Conservation (phyloP, 1,140 invertebrate genomes). For the Trypoxylus dichotomus region DNA sequence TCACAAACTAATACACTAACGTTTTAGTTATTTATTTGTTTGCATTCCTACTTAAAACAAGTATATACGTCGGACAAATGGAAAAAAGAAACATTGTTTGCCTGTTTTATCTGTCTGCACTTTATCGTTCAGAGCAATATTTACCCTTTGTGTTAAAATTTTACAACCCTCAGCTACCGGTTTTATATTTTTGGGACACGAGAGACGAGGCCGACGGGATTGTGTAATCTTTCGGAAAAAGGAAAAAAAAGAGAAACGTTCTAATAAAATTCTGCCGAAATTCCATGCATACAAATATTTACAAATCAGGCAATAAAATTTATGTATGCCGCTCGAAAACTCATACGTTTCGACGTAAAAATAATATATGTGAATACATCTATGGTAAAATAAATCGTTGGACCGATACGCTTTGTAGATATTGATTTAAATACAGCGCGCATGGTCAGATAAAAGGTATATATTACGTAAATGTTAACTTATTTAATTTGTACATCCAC, state of each 20-base stretch:
- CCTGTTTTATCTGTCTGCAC: slow-evolving; percentile 2
- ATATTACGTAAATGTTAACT: not conserved
- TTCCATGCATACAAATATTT: slow-evolving; percentile 16
- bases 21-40: not conserved
- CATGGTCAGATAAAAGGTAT: not conserved
- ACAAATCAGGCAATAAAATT: slow-evolving; percentile 18
- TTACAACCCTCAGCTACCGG: slow-evolving; percentile 19
- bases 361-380: not conserved
- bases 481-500: too few relatives aligned
- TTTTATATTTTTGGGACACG: slow-evolving; percentile 20
- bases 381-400: not conserved
- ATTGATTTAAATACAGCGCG: not conserved
- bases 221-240: slow-evolving; percentile 20
- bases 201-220: not conserved
- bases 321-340: not conserved
- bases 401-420: not conserved
- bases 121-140: slow-evolving; percentile 5
- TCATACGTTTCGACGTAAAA: not conserved
- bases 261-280: slow-evolving; percentile 10
- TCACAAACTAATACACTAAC: too few relatives aligned
- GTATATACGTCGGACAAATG: not conserved
- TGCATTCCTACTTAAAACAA: not conserved
- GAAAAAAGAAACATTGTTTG: not conserved
- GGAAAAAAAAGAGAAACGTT: not conserved
- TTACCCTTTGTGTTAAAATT: slow-evolving; percentile 22